Conservation (phyloP, 2,888 invertebrate genomes). For the Fragum fragum region DNA sequence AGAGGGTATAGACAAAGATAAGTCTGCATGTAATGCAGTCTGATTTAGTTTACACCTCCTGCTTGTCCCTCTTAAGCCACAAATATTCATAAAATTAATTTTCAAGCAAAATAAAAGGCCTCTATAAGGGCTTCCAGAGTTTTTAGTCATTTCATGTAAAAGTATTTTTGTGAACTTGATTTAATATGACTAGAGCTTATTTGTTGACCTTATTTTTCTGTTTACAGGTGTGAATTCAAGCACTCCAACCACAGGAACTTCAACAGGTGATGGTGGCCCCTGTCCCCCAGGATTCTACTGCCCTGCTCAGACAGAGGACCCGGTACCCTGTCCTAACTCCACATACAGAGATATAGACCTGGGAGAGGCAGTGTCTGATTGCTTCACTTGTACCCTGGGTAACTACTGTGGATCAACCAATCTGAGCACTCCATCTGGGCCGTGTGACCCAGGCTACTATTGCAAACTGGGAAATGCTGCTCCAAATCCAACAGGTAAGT, state of each 20-base stretch:
- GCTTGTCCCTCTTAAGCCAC: no score
- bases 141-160: background rate
- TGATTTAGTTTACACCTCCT: no score
- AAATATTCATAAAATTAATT: no score
- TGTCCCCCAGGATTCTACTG: slow-evolving; percentile 85
- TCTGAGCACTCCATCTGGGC: slow-evolving; percentile 79
- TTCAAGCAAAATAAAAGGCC: no score
- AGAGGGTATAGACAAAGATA: no score
- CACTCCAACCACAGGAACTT: slow-evolving; percentile 79
- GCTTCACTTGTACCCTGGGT: slow-evolving; percentile 81
- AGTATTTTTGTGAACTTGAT: no score
- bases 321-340: slow-evolving; percentile 81
- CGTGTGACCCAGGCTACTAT: slow-evolving; percentile 83
- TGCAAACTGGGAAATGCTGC: slow-evolving; percentile 81
- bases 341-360: slow-evolving; percentile 79
- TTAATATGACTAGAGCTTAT: no score
- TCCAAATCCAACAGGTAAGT: slow-evolving; percentile 81
- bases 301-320: slow-evolving; percentile 81
- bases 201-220: no score
- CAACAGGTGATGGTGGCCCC: slow-evolving; percentile 83
- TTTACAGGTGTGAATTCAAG: slow-evolving; percentile 80
- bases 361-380: slow-evolving; percentile 74
- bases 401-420: slow-evolving; percentile 81
- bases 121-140: no score
- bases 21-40: no score